These are phyloP conservation scores for Eupeodes latifasciatus DNA, from an alignment of 2,888 invertebrate species.

Conservation along the genomic window DNA sequence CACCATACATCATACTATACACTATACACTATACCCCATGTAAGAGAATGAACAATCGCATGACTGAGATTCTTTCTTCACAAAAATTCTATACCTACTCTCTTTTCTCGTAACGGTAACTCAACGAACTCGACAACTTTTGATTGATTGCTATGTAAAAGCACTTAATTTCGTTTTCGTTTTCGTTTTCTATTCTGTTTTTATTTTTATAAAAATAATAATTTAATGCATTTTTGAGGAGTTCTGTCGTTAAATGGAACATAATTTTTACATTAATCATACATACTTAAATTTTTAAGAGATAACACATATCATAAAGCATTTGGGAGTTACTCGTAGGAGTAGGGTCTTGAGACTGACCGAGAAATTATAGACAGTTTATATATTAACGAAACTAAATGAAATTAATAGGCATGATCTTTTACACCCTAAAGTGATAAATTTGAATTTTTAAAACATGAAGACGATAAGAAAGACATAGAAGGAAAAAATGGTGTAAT, in stretches of 20 bases:
- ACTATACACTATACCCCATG: background rate
- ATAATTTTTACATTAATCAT: constrained; percentile 21
- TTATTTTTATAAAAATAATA: background rate
- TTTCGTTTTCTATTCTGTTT: background rate
- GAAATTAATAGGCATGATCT: constrained; percentile 24
- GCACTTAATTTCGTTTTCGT: background rate
- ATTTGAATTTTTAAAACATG: background rate
- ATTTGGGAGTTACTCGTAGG: background rate
- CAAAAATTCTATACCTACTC: background rate
- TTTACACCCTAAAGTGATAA: constrained; percentile 19
- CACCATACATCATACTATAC: background rate
- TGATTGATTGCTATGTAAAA: constrained; percentile 59
- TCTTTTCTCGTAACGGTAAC: no score
- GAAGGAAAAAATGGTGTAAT: constrained; percentile 9
- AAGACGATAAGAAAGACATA: background rate
- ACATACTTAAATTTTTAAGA: background rate
- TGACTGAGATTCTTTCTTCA: constrained; percentile 14
- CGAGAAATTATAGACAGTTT: constrained; percentile 9
- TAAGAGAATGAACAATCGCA: constrained; percentile 12
- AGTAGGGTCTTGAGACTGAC: background rate
- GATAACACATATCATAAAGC: background rate
- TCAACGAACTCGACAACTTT: constrained; percentile 22
- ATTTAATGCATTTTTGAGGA: constrained; percentile 7
- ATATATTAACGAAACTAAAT: background rate
- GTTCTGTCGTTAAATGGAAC: background rate